Conservation (phyloP, 2,797 vertebrate species). For the Heliangelus exortis region DNA sequence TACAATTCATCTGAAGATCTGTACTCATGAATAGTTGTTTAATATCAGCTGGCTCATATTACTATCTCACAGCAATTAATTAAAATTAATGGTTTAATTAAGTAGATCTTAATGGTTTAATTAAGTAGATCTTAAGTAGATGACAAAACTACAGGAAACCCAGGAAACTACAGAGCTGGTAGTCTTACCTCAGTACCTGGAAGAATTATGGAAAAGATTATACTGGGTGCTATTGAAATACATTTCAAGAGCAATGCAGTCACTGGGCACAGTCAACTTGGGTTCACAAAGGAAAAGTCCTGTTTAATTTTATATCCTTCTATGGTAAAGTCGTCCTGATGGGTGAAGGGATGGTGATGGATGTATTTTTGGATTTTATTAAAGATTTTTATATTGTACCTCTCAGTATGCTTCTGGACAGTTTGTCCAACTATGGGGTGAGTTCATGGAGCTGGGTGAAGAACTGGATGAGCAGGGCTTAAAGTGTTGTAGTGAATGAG, state of each 20-base stretch:
- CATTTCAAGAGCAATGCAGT: neutral
- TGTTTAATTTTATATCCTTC: neutral
- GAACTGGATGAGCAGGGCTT: neutral
- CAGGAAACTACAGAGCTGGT: neutral
- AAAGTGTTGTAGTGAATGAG: neutral
- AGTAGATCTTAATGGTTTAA: constrained; percentile 26
- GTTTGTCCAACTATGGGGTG: neutral
- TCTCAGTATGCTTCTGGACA: neutral
- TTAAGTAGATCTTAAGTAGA: constrained; percentile 43
- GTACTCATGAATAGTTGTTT: neutral
- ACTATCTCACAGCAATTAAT: constrained; percentile 40
- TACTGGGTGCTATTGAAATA: neutral
- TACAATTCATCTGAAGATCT: neutral
- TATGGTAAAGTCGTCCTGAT: neutral
- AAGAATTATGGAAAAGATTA: neutral
- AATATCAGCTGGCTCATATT: constrained; percentile 11
- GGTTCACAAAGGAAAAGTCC: neutral
- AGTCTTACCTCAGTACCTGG: neutral
- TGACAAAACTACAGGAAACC: neutral
- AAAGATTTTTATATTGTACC: neutral
- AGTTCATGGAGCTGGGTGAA: neutral
- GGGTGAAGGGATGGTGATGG: neutral
- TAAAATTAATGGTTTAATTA: constrained; percentile 44
- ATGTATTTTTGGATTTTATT: neutral
- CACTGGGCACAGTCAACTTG: neutral